Evolutionary conservation across 2,888 invertebrate species (phyloP), one percentile per base, ranked within the genome.

Genomic region (Calameuta filiformis): DNA sequence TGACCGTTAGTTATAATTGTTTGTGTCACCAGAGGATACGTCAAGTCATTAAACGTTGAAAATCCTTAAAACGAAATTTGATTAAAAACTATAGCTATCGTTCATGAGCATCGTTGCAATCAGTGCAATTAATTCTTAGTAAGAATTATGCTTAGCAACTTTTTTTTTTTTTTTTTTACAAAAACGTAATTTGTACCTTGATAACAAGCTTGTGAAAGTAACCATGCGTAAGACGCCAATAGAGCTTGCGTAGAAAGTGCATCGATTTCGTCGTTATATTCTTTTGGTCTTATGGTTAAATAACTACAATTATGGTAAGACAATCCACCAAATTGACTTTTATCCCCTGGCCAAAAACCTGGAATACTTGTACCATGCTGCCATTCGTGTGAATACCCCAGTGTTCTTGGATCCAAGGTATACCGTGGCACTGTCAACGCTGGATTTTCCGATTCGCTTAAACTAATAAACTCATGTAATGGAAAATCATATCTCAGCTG

Each of bases 11-110:
- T 97, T 69, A 98, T 93, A 23, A 98, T 93, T 30, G 96, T 95
- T 93, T 99, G 99, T 4, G 97, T 96, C 0, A 95, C 94, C 78
- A 99, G 91, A 0, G 99, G 99, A 90, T 98, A 98, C 0, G 97
- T 97, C 31, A 98, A 86, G 83, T 99, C 99, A 85, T 97, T 96
- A 89, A 94, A 97, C 30, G 97, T 96, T 68, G 96, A 97, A 91
- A 99, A 99, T 34, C 99, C 91, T 91, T 75, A 35, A 84, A 81
- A 78, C 0, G 31, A 73, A 73, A 76, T 34, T 40, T 4, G 4
- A 4, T 40, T 40, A 40, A 15, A 40, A 15, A 15, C 40, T 40
- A 15, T 6, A 40, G 15, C 15, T 40, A 40, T 40, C 15, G 15
- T 40, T 40, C 40, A 40, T 4, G 15, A 15, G 40, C 4, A 15